Evolutionary conservation across 2,113 vertebrate species (phyloP).

Genomic region (Misgurnus anguillicaudatus): DNA sequence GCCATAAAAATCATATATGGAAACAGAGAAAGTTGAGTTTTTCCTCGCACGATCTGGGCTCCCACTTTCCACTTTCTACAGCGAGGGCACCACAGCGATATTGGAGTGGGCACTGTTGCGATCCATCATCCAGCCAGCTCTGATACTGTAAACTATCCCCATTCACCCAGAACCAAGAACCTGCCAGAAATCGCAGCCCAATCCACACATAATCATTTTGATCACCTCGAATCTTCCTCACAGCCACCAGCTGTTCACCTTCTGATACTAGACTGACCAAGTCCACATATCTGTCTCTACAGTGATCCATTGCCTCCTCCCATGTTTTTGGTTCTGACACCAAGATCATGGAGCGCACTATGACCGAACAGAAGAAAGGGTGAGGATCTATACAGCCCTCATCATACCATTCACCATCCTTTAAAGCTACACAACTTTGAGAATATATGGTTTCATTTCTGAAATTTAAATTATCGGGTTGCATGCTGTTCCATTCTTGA

Average conservation of each 20-base stretch:
- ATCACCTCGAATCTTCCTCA: not conserved
- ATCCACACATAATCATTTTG: conserved; percentile 5
- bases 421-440: not conserved
- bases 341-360: conserved; percentile 12
- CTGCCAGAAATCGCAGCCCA: not conserved
- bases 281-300: conserved; percentile 20
- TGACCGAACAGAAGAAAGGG: conserved; percentile 3
- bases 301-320: not conserved
- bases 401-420: conserved; percentile 1
- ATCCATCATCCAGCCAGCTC: not conserved
- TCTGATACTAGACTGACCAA: not conserved
- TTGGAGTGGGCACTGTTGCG: not conserved
- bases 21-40: conserved; percentile 17
- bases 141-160: not conserved
- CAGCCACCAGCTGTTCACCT: not conserved
- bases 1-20: not conserved
- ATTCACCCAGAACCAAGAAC: conserved; percentile 2
- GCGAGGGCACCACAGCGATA: not conserved
- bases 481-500: not conserved
- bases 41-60: not conserved
- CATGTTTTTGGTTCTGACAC: conserved; percentile 17
- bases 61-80: not conserved
- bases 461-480: not conserved
- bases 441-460: not conserved
- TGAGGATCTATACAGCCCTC: not conserved